Evolutionary conservation across 2,797 vertebrate species (phyloP), one percentile per base, ranked within the genome.

Genomic region (Rhinophrynus dorsalis): DNA sequence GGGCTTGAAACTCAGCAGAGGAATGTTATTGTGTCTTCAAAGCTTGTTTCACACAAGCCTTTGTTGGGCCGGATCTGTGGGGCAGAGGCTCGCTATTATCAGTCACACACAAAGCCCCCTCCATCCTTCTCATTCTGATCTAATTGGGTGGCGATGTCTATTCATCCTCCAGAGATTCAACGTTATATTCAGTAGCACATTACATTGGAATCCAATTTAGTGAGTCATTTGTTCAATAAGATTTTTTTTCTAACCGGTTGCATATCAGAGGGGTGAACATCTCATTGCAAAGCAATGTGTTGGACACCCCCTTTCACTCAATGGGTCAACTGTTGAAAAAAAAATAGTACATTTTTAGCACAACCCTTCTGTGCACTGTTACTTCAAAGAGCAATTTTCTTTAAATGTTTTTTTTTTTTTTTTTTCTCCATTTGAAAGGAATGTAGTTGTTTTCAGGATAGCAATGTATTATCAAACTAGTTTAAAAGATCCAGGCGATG

Each of bases 11-110:
- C 81, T 84, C 13, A n/a, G 67, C 37, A 73, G 75, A 86, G 81
- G 85, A 91, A 90, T 90, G 88, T 84, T 86, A 86, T 84, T 83
- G 79, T 89, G 82, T 84, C 84, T 89, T 91, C 84, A 90, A 87
- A 90, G 86, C 75, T 80, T 78, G 79, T 84, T 86, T 86, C 83
- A 81, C 80, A 81, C 81, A 75, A 78, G 35, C 75, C 82, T 81
- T 83, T 80, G 69, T 88, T 76, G 82, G 82, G 78, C 64, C 69
- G 81, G 80, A 80, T 77, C 81, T 74, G 30, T 82, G 77, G 76
- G 81, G 76, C 76, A 76, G 76, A 70, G 57, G 77, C 80, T 83
- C 81, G 80, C 79, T 79, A 71, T 84, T 80, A 81, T 80, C 79
- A 74, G 77, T 67, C 55, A 29, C 64, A 70, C 66, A 81, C 81